These are phyloP conservation scores for Incurvaria masculella DNA, from an alignment of 2,888 invertebrate species.

Conservation along the genomic window DNA sequence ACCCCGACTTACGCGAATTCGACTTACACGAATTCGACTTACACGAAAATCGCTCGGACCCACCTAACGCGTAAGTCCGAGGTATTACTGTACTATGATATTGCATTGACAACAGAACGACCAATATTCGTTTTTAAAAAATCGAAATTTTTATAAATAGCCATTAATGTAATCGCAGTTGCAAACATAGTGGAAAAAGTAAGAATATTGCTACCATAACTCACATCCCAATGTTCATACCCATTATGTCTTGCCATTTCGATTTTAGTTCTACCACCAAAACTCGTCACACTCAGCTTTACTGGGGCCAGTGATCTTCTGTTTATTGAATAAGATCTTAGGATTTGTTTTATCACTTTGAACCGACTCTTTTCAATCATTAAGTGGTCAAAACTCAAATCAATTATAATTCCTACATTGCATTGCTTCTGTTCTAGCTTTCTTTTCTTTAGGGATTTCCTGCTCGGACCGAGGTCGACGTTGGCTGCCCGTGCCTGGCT, in stretches of 20 bases:
- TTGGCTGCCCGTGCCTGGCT: constrained; percentile 69
- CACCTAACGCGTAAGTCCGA: too few relatives aligned
- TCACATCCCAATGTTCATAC: constrained; percentile 90
- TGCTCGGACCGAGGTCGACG: constrained; percentile 69
- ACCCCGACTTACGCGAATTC: too few relatives aligned
- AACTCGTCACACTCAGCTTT: constrained; percentile 79
- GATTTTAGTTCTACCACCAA: constrained; percentile 68
- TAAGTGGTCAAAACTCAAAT: constrained; percentile 86
- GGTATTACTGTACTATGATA: too few relatives aligned
- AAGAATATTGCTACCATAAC: constrained; percentile 24
- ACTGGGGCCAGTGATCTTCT: constrained; percentile 75
- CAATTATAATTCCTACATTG: constrained; percentile 74
- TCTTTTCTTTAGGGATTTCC: constrained; percentile 74
- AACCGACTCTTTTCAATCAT: constrained; percentile 89
- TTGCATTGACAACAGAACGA: too few relatives aligned
- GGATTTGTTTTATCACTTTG: constrained; percentile 87
- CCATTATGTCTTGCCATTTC: constrained; percentile 82
- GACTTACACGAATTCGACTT: too few relatives aligned
- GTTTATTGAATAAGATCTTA: constrained; percentile 88
- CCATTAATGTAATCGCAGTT: constrained; percentile 4
- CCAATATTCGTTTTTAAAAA: too few relatives aligned
- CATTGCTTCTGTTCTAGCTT: constrained; percentile 67
- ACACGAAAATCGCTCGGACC: too few relatives aligned
- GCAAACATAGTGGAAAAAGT: constrained; percentile 1
- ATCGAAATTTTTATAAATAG: too few relatives aligned